Evolutionary conservation across 2,797 vertebrate species (phyloP).

Genomic region (Crocidura indochinensis): DNA sequence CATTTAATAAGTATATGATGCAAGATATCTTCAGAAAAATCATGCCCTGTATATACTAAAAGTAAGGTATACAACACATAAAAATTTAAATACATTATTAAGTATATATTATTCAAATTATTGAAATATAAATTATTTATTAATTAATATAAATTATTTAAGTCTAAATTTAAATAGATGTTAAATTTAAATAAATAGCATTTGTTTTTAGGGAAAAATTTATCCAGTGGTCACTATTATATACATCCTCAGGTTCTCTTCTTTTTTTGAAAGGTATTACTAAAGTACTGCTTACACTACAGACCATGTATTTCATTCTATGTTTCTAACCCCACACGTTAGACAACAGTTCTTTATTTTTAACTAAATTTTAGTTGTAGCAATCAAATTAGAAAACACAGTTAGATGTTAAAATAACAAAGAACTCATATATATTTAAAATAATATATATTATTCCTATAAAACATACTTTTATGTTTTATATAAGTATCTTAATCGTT

Average conservation of each 20-base stretch:
- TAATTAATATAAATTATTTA: no score
- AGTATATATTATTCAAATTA: no score
- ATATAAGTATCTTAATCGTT: neutral
- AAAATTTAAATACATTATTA: slow-evolving; percentile 1
- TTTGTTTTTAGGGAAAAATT: neutral
- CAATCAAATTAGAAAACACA: slow-evolving; percentile 31
- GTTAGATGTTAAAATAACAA: neutral
- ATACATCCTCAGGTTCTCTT: neutral
- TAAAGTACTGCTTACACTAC: neutral
- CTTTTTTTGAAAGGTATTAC: neutral
- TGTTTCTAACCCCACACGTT: neutral
- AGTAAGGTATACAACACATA: slow-evolving; percentile 1
- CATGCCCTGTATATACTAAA: neutral
- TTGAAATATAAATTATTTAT: no score
- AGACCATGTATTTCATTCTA: neutral
- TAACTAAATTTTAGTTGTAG: slow-evolving; percentile 58
- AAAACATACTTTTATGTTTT: neutral
- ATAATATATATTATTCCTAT: neutral
- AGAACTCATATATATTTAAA: neutral
- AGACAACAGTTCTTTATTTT: slow-evolving; percentile 17
- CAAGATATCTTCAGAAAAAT: slow-evolving; percentile 15
- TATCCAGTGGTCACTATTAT: neutral
- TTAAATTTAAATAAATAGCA: neutral
- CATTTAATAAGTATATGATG: slow-evolving; percentile 43
- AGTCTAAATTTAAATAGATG: no score